These are phyloP conservation scores for Caenorhabditis afra DNA, from an alignment of 2,888 invertebrate species.

Conservation along the genomic window DNA sequence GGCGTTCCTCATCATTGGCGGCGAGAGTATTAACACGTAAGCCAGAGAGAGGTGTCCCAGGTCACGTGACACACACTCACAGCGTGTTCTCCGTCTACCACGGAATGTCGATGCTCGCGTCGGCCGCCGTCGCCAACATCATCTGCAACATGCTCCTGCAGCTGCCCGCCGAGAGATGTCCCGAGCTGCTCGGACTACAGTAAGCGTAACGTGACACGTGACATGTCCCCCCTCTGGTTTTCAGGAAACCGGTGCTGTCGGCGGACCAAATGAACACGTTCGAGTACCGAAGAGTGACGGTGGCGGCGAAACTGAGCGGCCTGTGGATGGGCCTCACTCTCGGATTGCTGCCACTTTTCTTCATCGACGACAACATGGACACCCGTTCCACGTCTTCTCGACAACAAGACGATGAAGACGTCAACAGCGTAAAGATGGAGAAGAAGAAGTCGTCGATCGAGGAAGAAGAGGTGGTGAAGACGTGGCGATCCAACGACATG, in stretches of 20 bases:
- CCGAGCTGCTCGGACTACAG: conserved; percentile 37
- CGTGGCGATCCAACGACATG: too few species aligned
- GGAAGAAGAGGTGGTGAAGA: too few species aligned
- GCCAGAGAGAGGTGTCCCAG: conserved; percentile 6
- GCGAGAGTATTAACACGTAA: conserved; percentile 55
- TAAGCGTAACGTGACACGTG: neutral
- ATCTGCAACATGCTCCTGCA: conserved; percentile 53
- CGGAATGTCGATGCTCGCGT: conserved; percentile 60
- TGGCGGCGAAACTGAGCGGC: conserved; percentile 35
- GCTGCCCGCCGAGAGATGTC: conserved; percentile 41
- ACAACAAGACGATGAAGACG: too few species aligned
- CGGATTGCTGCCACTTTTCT: conserved; percentile 55
- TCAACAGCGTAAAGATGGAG: too few species aligned
- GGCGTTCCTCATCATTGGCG: conserved; percentile 53
- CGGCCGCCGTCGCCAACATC: conserved; percentile 57
- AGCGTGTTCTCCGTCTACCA: conserved; percentile 60
- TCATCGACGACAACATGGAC: conserved; percentile 54
- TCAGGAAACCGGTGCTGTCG: conserved; percentile 43
- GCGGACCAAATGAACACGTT: conserved; percentile 56
- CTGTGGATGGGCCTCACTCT: conserved; percentile 49
- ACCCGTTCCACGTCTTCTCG: neutral
- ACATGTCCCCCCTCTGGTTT: conserved; percentile 5
- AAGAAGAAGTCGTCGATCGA: neutral
- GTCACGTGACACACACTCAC: neutral
- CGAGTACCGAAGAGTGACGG: conserved; percentile 24